Base-by-base conservation (phyloP, 2,888 invertebrate genomes). In the Lasius fuliginosus region DNA sequence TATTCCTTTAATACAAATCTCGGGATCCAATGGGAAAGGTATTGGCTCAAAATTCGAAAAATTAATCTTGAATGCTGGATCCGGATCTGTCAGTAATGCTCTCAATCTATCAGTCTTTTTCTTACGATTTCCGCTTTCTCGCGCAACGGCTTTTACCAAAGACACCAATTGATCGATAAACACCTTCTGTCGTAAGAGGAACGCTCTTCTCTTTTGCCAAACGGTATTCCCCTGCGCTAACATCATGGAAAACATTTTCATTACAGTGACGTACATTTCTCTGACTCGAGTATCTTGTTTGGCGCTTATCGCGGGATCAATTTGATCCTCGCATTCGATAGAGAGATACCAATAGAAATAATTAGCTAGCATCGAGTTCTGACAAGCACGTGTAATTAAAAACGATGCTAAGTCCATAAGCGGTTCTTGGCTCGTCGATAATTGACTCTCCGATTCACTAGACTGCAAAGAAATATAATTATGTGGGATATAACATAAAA, bases 301-400 rank as follows among this genome's bases (percentile, higher is more conserved):
- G 12, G 95, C 96, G 76, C 95, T 94, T 64, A 95, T 94, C 42
- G 96, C 96, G 11, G 96, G 95, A 94, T 97, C 97, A 36, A 90
- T 91, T 89, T 97, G 97, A 95, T 98, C 98, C 95, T 99, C 99
- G 94, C 99, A 98, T 95, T 99, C 99, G 86, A 99, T 98, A 84
- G 98, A 96, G 89, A 99, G 96, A 95, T 98, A 99, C 99, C 99
- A 99, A 95, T 98, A 99, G 91, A 99, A 97, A 95, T 99, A 99
- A 96, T 99, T 99, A 69, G 99, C 99, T 67, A 99, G 95, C 23
- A 97, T 97, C 73, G 97, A 97, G 96, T 99, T 99, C 92, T 97
- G 96, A 94, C 98, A 98, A 0, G 99, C 99, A 81, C 99, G 96
- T 74, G 97, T 96, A 89, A 99, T 98, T 18, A 99, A 96, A 96